Conservation (phyloP, 2,888 invertebrate species). For the Thumatha senex region DNA sequence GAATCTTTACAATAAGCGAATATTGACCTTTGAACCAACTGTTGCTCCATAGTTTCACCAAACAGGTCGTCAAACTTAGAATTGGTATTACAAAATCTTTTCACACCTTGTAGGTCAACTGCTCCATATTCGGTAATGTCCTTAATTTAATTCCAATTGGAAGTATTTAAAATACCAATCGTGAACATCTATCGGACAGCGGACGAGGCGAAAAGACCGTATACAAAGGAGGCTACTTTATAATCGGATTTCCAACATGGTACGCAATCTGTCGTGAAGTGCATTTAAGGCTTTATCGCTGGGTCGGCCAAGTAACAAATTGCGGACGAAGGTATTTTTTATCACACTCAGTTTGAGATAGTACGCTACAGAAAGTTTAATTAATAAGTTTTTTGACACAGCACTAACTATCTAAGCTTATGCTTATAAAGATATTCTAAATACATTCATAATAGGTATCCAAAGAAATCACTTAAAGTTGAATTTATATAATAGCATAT, state of each 20-base stretch:
- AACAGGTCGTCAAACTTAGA: not conserved
- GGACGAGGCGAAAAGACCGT: slow-evolving; percentile 22
- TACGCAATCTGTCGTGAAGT: slow-evolving; percentile 39
- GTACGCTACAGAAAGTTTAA: slow-evolving; percentile 28
- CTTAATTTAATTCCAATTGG: slow-evolving; percentile 3
- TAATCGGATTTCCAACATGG: slow-evolving; percentile 43
- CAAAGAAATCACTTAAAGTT: no score
- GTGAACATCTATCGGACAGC: slow-evolving; percentile 22
- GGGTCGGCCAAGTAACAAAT: slow-evolving; percentile 39
- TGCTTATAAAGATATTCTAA: no score
- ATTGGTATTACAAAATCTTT: not conserved
- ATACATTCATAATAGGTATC: no score
- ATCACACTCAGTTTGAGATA: slow-evolving; percentile 35
- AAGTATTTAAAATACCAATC: slow-evolving; percentile 12
- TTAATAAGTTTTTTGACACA: slow-evolving; percentile 19
- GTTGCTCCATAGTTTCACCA: not conserved
- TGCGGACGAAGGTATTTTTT: slow-evolving; percentile 35
- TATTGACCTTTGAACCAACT: no score
- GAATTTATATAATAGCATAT: no score
- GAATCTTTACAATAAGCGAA: no score
- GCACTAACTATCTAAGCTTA: slow-evolving; percentile 27
- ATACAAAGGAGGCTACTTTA: slow-evolving; percentile 37
- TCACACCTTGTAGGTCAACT: not conserved
- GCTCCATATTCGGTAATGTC: not conserved
- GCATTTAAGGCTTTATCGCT: slow-evolving; percentile 47